Evolutionary conservation across 2,888 invertebrate species (phyloP), one percentile per base, ranked within the genome.

Genomic region (Labia minor): DNA sequence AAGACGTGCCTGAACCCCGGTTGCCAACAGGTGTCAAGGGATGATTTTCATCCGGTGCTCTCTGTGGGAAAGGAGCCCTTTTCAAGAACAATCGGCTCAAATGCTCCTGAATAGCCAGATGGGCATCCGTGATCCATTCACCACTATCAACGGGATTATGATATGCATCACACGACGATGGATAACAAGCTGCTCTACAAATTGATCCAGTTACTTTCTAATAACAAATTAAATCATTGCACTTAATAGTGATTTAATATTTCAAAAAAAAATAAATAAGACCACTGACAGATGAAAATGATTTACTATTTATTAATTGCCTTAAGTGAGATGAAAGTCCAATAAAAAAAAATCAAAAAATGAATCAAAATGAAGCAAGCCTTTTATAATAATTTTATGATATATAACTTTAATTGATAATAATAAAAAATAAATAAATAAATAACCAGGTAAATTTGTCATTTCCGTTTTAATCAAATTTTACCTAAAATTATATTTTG

Each of bases 151-250:
- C 49, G 16, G 14, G n/a, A 49, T 49, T 49, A 49, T 16, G 49
- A 49, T 49, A 49, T 49, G 49, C 49, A 49, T 49, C 49, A 49
- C 49, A n/a, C 49, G 3, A 3, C 49, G 49, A 16, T n/a, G 16
- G 49, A 49, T 49, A 49, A 49, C 49, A 49, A 49, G 49, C 8
- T 16, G 49, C 49, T 49, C 49, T 49, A 49, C 49, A 49, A 49
- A 49, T 49, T 49, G 49, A 3, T 14, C 49, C n/a, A 49, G 49
- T 49, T 49, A 49, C 49, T 49, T 49, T 49, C 49, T 49, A 49
- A 49, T 16, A 49, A 14, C 49, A 10, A 49, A 49, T 49, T 33
- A 33, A 33, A 33, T 14, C 49, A 49, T 49, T 49, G 14, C 49
- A 16, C 4, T 49, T 49, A 49, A 10, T 49, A 49, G n/a, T 49